Evolutionary conservation across 2,113 vertebrate species (phyloP).

Genomic region (Azemiops feae): DNA sequence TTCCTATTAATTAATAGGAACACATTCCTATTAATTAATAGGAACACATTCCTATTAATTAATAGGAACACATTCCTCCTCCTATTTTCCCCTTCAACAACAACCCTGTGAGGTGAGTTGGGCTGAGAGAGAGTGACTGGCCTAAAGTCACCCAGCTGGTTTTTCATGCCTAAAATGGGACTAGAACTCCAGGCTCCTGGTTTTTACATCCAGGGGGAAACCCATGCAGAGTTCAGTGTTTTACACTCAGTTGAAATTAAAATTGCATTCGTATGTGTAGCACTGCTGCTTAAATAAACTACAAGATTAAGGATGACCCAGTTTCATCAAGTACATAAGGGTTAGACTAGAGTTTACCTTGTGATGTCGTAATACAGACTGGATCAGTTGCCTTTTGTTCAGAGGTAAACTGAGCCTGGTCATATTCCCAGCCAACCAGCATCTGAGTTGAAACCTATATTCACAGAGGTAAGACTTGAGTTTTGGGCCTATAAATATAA

Average conservation of each 20-base stretch:
- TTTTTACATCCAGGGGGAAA: background rate
- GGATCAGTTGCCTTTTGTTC: background rate
- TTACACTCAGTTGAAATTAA: background rate
- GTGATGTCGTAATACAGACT: background rate
- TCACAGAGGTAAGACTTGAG: background rate
- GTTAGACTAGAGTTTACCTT: background rate
- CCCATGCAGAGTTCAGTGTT: background rate
- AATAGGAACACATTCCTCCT: too few relatives aligned
- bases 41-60: background rate
- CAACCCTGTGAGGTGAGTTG: background rate
- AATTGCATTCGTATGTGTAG: background rate
- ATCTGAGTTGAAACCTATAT: background rate
- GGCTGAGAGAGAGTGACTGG: background rate
- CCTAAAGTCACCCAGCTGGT: background rate
- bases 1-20: background rate
- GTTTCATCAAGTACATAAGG: background rate
- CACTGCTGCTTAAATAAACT: background rate
- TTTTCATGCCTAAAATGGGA: background rate
- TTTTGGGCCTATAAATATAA: background rate
- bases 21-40: background rate
- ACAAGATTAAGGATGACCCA: background rate
- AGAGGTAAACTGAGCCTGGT: background rate
- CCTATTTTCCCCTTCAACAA: background rate
- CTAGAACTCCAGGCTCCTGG: background rate
- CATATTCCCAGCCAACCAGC: background rate